Base-by-base conservation (phyloP, 2,888 invertebrate species). In the Plebejus melissa region DNA sequence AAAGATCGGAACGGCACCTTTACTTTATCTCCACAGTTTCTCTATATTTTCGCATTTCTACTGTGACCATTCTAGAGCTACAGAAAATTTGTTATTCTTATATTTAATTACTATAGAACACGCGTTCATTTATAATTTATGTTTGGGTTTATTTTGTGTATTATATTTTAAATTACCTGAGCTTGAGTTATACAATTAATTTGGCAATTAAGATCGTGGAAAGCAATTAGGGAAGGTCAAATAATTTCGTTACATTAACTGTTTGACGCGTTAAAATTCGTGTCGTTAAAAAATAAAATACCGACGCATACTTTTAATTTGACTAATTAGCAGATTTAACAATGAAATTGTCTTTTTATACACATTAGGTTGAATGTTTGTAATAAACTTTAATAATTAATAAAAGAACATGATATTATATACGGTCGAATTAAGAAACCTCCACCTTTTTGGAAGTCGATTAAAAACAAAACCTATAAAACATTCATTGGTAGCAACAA, bases 181-280 rank as follows among this genome's bases (percentile, higher is more conserved):
- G 65, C 32, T 65, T 65, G 60, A 65, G 65, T 32, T 36, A 32
- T 65, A 36, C 36, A 65, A 65, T 65, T 16, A 65, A 65, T 36
- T 65, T 32, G 65, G 65, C 65, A 65, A 65, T 65, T 65, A 65
- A 65, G 16, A 4, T 32, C 65, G 65, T 65, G 32, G 65, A 65
- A 65, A 65, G 13, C 5, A 65, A 65, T 36, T 65, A 65, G 5
- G 32, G 32, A 36, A 65, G 32, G 36, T 36, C 65, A 65, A 36
- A 65, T 65, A 32, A 65, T 65, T 32, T 65, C 4, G 11, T 28
- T 60, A 60, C 28, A 28, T 11, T 58, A 28, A 22, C 32, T 13
- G 65, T 32, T 65, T 65, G 32, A 65, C 32, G 13, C 65, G 65
- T 65, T 65, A 32, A 16, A 32, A 16, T 16, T 16, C 16, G 16